These are phyloP conservation scores for Kryphioiulus occultus DNA, from an alignment of 2,888 invertebrate genomes.

Conservation along the genomic window DNA sequence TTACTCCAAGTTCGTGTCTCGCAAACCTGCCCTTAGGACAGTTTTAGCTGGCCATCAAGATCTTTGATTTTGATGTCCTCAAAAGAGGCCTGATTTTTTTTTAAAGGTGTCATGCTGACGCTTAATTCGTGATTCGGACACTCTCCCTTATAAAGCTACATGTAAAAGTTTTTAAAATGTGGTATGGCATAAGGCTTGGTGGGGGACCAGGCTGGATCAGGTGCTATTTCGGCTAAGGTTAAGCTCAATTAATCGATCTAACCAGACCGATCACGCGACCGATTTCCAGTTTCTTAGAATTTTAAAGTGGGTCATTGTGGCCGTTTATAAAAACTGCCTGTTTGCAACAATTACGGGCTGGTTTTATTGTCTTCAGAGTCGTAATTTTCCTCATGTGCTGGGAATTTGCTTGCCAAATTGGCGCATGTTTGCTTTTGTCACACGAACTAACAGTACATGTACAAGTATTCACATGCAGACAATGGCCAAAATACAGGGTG, in stretches of 20 bases:
- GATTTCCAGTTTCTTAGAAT: neutral
- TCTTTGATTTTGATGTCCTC: neutral
- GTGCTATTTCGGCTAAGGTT: neutral
- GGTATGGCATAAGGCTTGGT: too few species aligned
- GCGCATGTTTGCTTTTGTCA: neutral
- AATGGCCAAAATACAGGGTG: neutral
- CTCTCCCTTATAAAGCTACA: neutral
- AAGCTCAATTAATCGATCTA: neutral
- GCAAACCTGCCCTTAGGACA: slow-evolving; percentile 5
- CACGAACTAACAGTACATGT: too few species aligned
- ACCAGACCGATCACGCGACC: neutral
- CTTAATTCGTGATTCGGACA: neutral
- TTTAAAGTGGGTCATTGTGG: slow-evolving; percentile 5
- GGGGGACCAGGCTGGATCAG: neutral
- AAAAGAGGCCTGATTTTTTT: neutral
- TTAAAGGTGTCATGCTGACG: neutral
- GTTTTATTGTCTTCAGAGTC: neutral
- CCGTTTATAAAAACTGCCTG: neutral
- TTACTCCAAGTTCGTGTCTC: neutral
- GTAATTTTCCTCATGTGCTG: neutral
- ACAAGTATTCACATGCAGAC: too few species aligned
- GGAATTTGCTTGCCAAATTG: neutral
- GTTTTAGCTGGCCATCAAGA: neutral
- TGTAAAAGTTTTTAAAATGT: neutral
- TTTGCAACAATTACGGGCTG: neutral